phyloP scores from a whole-genome alignment of 2,113 vertebrate species.

The Colossoma macropomum region DNA sequence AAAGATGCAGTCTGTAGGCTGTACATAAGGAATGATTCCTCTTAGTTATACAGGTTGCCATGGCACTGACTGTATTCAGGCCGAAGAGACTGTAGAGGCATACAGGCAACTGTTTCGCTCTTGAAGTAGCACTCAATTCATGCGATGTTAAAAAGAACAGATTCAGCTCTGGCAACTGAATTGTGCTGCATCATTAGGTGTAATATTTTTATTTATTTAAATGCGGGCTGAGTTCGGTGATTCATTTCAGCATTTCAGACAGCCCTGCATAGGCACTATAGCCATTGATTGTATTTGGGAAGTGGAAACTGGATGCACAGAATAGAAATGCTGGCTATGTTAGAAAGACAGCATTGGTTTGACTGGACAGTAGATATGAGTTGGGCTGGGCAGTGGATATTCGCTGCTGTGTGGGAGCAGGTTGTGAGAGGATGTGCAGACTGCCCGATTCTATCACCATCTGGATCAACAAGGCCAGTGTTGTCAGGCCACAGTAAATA shows the following conservation, averaged over 20 bases:
- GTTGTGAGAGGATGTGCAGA: constrained; percentile 38
- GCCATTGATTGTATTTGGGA: background rate
- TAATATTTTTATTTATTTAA: background rate
- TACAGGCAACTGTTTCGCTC: background rate
- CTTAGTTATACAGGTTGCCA: background rate
- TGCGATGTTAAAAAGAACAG: background rate
- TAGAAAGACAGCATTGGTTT: background rate
- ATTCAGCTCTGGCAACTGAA: background rate
- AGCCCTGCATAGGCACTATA: background rate
- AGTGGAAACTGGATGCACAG: background rate
- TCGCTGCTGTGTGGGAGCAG: background rate
- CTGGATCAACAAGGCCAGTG: constrained; percentile 53
- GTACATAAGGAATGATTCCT: background rate
- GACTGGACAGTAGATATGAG: background rate
- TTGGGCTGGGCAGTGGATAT: background rate
- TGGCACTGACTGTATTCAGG: background rate
- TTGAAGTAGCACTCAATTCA: background rate
- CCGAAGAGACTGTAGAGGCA: background rate
- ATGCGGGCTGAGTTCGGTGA: background rate
- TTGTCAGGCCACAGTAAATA: constrained; percentile 46
- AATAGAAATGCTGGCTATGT: background rate
- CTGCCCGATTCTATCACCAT: constrained; percentile 49
- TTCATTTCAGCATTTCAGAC: background rate
- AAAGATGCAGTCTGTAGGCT: background rate
- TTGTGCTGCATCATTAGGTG: background rate